Conservation (phyloP, 2,797 vertebrate species). For the Periophthalmus magnuspinnatus region DNA sequence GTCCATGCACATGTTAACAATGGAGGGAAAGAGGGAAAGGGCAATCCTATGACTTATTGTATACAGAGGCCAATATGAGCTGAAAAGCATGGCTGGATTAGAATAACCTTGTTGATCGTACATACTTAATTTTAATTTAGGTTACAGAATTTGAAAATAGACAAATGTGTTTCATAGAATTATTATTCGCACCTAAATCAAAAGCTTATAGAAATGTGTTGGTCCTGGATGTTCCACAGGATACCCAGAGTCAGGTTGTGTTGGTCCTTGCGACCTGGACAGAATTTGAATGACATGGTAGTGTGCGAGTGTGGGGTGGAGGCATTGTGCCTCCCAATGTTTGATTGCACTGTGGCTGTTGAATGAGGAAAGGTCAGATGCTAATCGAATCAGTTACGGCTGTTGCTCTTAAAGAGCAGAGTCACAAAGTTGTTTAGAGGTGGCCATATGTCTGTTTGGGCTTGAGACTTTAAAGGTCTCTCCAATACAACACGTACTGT, state of each 20-base stretch:
- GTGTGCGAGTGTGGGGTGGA: slow-evolving; percentile 41
- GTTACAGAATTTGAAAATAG: not conserved
- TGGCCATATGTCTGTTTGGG: slow-evolving; percentile 17
- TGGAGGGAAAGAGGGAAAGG: slow-evolving; percentile 4
- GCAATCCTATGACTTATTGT: not conserved
- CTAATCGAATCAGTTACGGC: slow-evolving; percentile 49
- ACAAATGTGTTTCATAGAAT: too few species aligned
- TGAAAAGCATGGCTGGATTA: not conserved
- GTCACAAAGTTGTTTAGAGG: slow-evolving; percentile 28
- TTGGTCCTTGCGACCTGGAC: slow-evolving; percentile 47
- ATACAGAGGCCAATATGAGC: not conserved
- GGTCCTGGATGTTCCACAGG: slow-evolving; percentile 41
- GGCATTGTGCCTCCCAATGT: slow-evolving; percentile 27
- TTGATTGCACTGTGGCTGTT: slow-evolving; percentile 40
- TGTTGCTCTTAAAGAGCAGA: slow-evolving; percentile 26
- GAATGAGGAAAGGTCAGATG: slow-evolving; percentile 54
- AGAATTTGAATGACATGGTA: slow-evolving; percentile 33
- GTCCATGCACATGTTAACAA: not conserved
- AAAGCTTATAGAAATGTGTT: slow-evolving; percentile 20
- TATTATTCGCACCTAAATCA: too few species aligned
- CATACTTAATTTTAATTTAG: not conserved
- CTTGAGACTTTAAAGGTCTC: slow-evolving; percentile 4
- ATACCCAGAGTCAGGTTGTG: slow-evolving; percentile 15
- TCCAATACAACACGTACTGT: not conserved
- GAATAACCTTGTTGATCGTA: not conserved